Percentiles rank a stretch among this genome's conserved stretches.
These are phyloP conservation scores for Sebastes nivosus DNA, from an alignment of 2,797 vertebrate genomes.

Conservation along the genomic window DNA sequence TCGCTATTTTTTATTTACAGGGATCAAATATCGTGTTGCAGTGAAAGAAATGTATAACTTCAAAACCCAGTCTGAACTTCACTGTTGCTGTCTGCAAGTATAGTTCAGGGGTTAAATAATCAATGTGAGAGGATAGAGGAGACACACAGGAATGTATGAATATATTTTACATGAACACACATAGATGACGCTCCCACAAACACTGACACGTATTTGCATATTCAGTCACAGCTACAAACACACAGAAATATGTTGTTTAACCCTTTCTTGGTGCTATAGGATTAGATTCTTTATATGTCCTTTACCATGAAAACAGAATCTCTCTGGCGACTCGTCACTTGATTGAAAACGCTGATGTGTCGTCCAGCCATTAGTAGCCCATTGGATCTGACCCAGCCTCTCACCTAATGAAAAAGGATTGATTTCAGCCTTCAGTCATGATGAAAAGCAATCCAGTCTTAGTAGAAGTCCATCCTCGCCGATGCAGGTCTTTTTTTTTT, in stretches of 20 bases:
- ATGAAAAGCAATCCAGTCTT: constrained; percentile 68
- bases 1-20: constrained; percentile 84
- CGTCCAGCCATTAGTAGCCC: constrained; percentile 66
- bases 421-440: constrained; percentile 56
- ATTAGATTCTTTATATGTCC: constrained; percentile 67
- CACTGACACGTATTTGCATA: constrained; percentile 68
- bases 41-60: constrained; percentile 82
- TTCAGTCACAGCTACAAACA: constrained; percentile 73
- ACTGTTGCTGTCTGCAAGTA: constrained; percentile 75
- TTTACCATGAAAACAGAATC: constrained; percentile 65
- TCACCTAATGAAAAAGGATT: constrained; percentile 57
- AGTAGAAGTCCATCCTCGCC: constrained; percentile 39
- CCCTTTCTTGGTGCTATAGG: constrained; percentile 85
- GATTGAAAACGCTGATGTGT: constrained; percentile 35
- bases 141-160: constrained; percentile 86
- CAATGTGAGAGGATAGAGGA: constrained; percentile 83
- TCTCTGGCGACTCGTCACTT: constrained; percentile 53
- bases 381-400: constrained; percentile 65
- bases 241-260: constrained; percentile 66
- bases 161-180: constrained; percentile 78
- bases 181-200: constrained; percentile 75
- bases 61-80: constrained; percentile 77
- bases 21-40: constrained; percentile 84
- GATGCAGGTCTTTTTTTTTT: constrained; percentile 25
- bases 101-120: constrained; percentile 82